Evolutionary conservation across 1,140 invertebrate genomes (phyloP), one percentile per base, ranked within the genome.

Genomic region (Scaptomyza hsui): DNA sequence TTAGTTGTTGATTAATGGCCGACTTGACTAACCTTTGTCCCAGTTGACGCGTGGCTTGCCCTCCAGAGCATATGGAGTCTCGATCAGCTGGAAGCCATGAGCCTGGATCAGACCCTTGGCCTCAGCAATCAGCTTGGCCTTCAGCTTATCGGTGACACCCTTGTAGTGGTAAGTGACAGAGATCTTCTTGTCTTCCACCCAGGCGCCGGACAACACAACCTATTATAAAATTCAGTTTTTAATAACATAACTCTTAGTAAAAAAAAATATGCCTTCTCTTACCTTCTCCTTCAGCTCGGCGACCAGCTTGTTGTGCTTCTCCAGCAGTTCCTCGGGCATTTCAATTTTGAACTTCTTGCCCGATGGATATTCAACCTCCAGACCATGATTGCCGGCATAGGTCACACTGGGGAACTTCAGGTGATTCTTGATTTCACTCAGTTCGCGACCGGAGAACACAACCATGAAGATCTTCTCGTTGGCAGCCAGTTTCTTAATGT

Each of bases 101-200:
- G 93, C 92, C 81, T 94, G 94, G 78, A 97, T 97, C 60, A 97
- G 91, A 52, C 93, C 93, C 73, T 94, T 94, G 3, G 96, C 96
- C 70, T 94, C 93, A 5, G 94, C 93, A 2, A 94, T 93, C 81
- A 97, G 92, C 37, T 93, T 93, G 2, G 93, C 91, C 68, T 96
- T 93, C 73, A 94, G 90, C 56, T 95, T 93, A 42, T 94, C 81
- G 13, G 95, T 96, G 3, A 96, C 95, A 90, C 97, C 96, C 35
- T 97, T 94, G 92, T 96, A 98, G 90, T 97, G 97, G 92, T 96
- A 97, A 13, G 97, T 97, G 15, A 98, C 92, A 0, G 97, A 92
- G 4, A 96, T 95, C 41, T 96, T 97, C 92, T 98, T 98, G 88
- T 97, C 97, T 90, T 98, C 97, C 1, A 98, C 96, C 97, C 97